A percentile compares a stretch with the other conserved stretches of the same genome.
phyloP scores from a whole-genome alignment of 2,113 vertebrate genomes.

The Tympanuchus pallidicinctus region DNA sequence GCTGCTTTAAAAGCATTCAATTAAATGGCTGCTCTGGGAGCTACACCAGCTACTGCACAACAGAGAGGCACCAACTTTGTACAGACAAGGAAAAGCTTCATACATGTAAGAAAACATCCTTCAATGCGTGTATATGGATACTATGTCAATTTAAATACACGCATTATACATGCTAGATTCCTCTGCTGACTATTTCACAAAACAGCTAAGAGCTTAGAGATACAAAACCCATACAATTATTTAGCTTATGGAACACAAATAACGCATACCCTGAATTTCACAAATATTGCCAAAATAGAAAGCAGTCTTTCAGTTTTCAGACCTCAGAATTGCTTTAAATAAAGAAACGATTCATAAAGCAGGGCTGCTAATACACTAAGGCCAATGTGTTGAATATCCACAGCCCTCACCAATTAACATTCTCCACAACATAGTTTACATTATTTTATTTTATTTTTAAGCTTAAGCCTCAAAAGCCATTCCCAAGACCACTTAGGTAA shows the following conservation, averaged over 20 bases:
- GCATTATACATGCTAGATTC: background rate
- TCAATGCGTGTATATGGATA: background rate
- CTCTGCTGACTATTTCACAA: background rate
- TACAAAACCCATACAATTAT: background rate
- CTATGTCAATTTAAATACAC: background rate
- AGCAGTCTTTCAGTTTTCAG: background rate
- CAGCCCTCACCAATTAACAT: background rate
- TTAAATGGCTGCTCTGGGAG: background rate
- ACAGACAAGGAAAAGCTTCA: background rate
- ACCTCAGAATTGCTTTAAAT: background rate
- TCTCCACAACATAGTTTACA: background rate
- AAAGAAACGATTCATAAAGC: background rate
- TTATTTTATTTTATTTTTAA: background rate
- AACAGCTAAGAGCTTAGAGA: background rate
- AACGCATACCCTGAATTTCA: background rate
- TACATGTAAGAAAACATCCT: accelerated
- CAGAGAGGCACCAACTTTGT: background rate
- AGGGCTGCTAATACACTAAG: background rate
- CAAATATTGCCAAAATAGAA: background rate
- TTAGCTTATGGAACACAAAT: background rate
- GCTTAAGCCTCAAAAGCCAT: background rate
- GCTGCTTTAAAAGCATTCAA: background rate
- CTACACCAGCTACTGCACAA: background rate
- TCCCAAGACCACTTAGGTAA: background rate
- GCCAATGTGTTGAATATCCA: background rate